Percentiles rank a stretch among this genome's conserved stretches.
Conservation (phyloP, 2,113 vertebrate species). For the Nanorana parkeri region DNA sequence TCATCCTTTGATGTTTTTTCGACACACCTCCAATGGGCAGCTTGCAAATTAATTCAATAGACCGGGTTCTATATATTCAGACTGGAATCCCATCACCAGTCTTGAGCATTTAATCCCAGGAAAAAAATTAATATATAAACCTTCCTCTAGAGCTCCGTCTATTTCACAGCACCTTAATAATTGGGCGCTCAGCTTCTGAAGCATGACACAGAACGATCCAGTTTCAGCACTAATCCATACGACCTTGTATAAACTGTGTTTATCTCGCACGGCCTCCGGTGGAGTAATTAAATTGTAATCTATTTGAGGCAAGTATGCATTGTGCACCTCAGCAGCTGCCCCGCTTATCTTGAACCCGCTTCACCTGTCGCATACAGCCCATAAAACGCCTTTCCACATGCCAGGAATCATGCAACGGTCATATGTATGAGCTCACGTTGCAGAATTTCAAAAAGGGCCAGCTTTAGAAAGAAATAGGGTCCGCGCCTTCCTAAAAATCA, state of each 20-base stretch:
- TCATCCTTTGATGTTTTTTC: too few species aligned
- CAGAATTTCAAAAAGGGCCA: not conserved
- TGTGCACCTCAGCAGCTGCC: not conserved
- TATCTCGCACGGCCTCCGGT: not conserved
- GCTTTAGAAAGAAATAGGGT: too few species aligned
- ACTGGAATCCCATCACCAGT: too few species aligned
- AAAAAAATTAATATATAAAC: too few species aligned
- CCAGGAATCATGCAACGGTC: not conserved
- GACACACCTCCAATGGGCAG: too few species aligned
- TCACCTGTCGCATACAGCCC: not conserved
- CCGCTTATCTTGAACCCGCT: not conserved
- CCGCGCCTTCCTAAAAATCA: too few species aligned
- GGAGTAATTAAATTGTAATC: not conserved
- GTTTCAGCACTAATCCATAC: conserved; percentile 28
- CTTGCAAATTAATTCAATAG: too few species aligned
- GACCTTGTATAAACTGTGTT: conserved; percentile 42
- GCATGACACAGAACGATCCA: not conserved
- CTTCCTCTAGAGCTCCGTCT: too few species aligned
- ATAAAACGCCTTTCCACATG: not conserved
- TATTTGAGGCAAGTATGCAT: not conserved
- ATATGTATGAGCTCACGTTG: not conserved
- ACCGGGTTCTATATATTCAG: too few species aligned
- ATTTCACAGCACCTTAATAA: too few species aligned
- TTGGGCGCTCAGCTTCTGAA: not conserved
- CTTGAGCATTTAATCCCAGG: too few species aligned